Evolutionary conservation across 1,140 invertebrate species (phyloP), one percentile per base, ranked within the genome.

Genomic region (Oncopeltus fasciatus): DNA sequence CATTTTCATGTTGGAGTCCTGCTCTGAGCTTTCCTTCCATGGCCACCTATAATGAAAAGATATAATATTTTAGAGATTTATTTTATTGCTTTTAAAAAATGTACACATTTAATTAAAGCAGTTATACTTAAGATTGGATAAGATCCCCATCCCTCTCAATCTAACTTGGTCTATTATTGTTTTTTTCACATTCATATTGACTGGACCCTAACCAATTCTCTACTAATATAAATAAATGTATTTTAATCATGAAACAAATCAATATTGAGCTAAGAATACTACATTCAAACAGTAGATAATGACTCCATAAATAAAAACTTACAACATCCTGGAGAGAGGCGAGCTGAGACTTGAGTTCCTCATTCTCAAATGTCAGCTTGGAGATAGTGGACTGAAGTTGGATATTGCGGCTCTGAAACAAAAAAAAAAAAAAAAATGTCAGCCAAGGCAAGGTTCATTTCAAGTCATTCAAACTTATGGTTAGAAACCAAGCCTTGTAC

Each of bases 381-480:
- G 81, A 78, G 59, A 89, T 78, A 33, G 86, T 82, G 47, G 75
- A 77, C 69, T 86, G 83, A 71, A 84, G 86, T 69, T 88, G 85
- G 62, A 84, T 80, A 57, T 86, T 79, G 67, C 84, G 84, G 57
- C 80, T 78, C 84, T 86, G 76, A 21, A 79, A 77, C 65, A 64
- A 67, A 70, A n/a, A 31, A 33, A 56, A 57, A 56, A 5, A 56
- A 24, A 27, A 56, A n/a, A n/a, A n/a, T n/a, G n/a, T n/a, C n/a
- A n/a, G n/a, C n/a, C n/a, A n/a, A n/a, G n/a, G n/a, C n/a, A n/a
- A n/a, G n/a, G n/a, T n/a, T n/a, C n/a, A n/a, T n/a, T n/a, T n/a
- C n/a, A n/a, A n/a, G n/a, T n/a, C n/a, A n/a, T n/a, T n/a, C n/a
- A n/a, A n/a, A n/a, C n/a, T n/a, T n/a, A n/a, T n/a, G n/a, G n/a